phyloP scores from a whole-genome alignment of 2,113 vertebrate genomes.

The Reinhardtius hippoglossoides region DNA sequence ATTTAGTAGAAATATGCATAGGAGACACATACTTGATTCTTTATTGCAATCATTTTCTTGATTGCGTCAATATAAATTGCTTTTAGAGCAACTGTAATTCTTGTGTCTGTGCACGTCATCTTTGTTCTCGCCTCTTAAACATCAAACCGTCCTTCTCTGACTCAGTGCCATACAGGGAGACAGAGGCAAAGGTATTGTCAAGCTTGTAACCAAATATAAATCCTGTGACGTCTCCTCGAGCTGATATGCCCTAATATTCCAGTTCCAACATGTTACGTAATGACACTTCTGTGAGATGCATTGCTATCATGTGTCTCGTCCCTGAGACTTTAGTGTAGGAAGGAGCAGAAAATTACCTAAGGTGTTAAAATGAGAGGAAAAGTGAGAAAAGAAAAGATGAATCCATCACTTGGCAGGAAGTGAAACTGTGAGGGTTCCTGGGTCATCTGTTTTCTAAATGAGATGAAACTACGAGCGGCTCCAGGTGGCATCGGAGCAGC shows the following conservation, averaged over 20 bases:
- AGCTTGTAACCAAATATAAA: slow-evolving; percentile 61
- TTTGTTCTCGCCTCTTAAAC: slow-evolving; percentile 58
- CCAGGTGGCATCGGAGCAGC: neutral
- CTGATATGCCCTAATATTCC: slow-evolving; percentile 57
- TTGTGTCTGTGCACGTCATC: slow-evolving; percentile 19
- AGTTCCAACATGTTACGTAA: slow-evolving; percentile 58
- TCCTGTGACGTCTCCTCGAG: slow-evolving; percentile 60
- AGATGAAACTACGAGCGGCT: neutral
- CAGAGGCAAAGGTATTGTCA: slow-evolving; percentile 62
- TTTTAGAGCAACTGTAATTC: slow-evolving; percentile 13
- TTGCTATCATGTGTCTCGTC: slow-evolving; percentile 30
- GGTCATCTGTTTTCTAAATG: slow-evolving; percentile 17
- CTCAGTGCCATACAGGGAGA: slow-evolving; percentile 44
- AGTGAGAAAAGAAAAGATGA: neutral
- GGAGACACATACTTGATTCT: slow-evolving; percentile 3
- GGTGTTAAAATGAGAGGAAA: slow-evolving; percentile 15
- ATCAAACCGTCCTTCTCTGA: slow-evolving; percentile 51
- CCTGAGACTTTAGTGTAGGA: slow-evolving; percentile 53
- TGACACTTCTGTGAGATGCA: slow-evolving; percentile 45
- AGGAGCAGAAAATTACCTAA: slow-evolving; percentile 60
- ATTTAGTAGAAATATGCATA: neutral
- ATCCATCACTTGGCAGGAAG: neutral
- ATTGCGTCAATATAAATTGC: slow-evolving; percentile 20
- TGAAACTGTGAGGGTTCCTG: slow-evolving; percentile 11
- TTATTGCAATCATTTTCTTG: neutral